These are phyloP conservation scores for Leptoclinus maculatus DNA, from an alignment of 2,797 vertebrate species.

Conservation along the genomic window DNA sequence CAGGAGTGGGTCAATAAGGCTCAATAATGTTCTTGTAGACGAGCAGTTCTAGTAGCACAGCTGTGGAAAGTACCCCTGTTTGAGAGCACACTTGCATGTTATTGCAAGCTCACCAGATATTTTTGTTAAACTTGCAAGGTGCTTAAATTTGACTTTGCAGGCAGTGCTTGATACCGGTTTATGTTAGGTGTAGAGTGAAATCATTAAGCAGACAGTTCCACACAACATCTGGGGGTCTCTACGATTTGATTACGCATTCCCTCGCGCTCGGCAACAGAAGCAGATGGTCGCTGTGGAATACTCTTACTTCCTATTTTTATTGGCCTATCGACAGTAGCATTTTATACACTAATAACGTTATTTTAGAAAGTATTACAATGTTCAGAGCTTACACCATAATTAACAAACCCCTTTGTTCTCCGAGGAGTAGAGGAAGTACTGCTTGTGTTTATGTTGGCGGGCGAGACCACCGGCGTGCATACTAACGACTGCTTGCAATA, in stretches of 20 bases:
- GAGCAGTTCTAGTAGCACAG: neutral
- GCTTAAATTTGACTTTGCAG: neutral
- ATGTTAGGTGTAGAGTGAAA: neutral
- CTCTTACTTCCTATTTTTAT: neutral
- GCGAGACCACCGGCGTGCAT: slow-evolving; percentile 37
- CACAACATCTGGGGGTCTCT: neutral
- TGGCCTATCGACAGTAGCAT: neutral
- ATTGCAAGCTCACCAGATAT: neutral
- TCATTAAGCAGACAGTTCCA: neutral
- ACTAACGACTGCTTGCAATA: slow-evolving; percentile 26
- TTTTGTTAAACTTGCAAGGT: neutral
- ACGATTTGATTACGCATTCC: neutral
- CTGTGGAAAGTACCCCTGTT: slow-evolving; percentile 1
- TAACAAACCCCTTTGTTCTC: slow-evolving; percentile 16
- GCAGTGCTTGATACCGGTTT: neutral
- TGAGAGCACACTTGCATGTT: neutral
- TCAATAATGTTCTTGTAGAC: slow-evolving; percentile 5
- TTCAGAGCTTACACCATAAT: slow-evolving; percentile 22
- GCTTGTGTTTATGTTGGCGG: slow-evolving; percentile 36
- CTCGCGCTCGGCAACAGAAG: slow-evolving; percentile 4
- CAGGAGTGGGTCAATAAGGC: slow-evolving; percentile 13
- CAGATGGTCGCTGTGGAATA: neutral
- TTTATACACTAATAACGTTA: neutral
- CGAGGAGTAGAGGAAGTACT: slow-evolving; percentile 10
- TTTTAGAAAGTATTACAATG: neutral